A percentile compares a stretch with the other conserved stretches of the same genome.
These are phyloP conservation scores for Caranx ignobilis DNA, from an alignment of 2,113 vertebrate genomes.

Conservation along the genomic window DNA sequence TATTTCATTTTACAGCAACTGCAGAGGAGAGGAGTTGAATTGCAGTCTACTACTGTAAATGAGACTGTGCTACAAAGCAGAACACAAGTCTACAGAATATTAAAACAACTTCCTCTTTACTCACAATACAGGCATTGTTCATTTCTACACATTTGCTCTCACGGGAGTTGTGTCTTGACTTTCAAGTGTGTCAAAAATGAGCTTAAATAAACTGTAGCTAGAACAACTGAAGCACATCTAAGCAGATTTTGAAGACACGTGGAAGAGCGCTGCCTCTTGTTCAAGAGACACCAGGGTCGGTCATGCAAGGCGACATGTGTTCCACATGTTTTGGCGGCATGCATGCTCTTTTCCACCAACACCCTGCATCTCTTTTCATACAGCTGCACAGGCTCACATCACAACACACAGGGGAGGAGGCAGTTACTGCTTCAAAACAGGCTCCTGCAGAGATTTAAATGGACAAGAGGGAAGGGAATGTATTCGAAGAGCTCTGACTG, in stretches of 20 bases:
- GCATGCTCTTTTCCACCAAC: neutral
- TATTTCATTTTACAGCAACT: too few species aligned
- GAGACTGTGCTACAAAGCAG: too few species aligned
- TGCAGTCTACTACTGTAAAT: too few species aligned
- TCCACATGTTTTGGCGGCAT: neutral
- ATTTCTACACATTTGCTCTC: too few species aligned
- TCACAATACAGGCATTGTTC: too few species aligned
- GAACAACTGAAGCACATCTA: too few species aligned
- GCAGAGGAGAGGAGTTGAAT: too few species aligned
- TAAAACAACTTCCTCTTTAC: too few species aligned
- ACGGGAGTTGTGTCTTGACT: too few species aligned
- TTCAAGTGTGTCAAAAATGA: too few species aligned
- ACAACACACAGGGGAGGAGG: neutral
- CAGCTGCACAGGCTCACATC: neutral
- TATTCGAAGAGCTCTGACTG: neutral
- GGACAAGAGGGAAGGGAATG: neutral
- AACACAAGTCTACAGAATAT: too few species aligned
- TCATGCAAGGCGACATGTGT: constrained; percentile 43
- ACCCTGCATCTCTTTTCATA: neutral
- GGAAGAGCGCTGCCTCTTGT: neutral
- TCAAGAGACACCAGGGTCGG: neutral
- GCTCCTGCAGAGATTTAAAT: neutral
- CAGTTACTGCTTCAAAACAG: neutral
- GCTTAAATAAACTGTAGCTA: too few species aligned
- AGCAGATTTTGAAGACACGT: neutral